A percentile compares a stretch with the other conserved stretches of the same genome.
Evolutionary conservation across 1,140 invertebrate species (phyloP).

Genomic region (Drosophila tsacasi): DNA sequence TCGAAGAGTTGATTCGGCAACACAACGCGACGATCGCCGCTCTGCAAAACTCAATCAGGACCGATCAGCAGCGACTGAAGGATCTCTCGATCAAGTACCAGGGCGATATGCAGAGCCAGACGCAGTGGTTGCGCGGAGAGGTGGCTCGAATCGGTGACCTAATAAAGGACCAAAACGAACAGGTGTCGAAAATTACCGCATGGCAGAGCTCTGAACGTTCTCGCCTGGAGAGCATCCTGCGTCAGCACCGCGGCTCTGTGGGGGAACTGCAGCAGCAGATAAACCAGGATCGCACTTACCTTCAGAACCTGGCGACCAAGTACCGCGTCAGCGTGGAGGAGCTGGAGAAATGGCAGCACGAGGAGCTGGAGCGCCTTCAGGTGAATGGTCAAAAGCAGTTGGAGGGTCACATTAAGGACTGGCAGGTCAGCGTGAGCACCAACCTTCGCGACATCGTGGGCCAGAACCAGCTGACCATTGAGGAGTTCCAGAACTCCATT

Average conservation of each 20-base stretch:
- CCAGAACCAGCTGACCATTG: conserved; percentile 75
- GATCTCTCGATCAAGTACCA: conserved; percentile 76
- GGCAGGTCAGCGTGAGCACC: conserved; percentile 69
- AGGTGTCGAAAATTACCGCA: conserved; percentile 68
- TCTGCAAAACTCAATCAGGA: conserved; percentile 69
- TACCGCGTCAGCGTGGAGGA: conserved; percentile 81
- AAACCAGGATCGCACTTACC: conserved; percentile 67
- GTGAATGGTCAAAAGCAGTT: conserved; percentile 63
- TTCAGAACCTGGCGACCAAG: conserved; percentile 73
- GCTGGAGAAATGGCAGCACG: conserved; percentile 75
- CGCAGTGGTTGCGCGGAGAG: conserved; percentile 77
- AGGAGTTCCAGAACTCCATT: conserved; percentile 74
- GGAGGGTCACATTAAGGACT: conserved; percentile 74
- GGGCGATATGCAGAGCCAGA: conserved; percentile 77
- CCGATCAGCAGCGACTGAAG: conserved; percentile 72
- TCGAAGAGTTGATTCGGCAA: conserved; percentile 71
- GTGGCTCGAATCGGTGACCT: conserved; percentile 69
- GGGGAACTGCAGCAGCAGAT: conserved; percentile 71
- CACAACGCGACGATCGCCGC: conserved; percentile 73
- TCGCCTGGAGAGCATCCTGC: conserved; percentile 70
- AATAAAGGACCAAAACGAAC: conserved; percentile 75
- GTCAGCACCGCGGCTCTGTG: conserved; percentile 73
- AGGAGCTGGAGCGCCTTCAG: conserved; percentile 72
- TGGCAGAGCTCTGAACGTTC: conserved; percentile 78
- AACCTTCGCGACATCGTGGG: conserved; percentile 66